These are phyloP conservation scores for Malaclemys terrapin DNA, from an alignment of 2,113 vertebrate species.

Conservation along the genomic window DNA sequence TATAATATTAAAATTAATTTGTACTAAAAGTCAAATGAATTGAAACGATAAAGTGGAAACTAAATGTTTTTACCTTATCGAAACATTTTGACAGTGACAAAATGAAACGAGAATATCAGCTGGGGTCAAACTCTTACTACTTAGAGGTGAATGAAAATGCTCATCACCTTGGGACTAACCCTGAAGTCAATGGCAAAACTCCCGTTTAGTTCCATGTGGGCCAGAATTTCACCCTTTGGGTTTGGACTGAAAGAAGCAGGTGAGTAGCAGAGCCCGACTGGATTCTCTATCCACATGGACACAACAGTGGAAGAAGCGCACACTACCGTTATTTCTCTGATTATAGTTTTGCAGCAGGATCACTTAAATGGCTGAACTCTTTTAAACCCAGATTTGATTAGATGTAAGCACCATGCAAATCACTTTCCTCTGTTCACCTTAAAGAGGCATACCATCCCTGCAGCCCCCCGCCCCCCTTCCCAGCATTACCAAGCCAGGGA, in stretches of 20 bases:
- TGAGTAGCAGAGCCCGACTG: not conserved
- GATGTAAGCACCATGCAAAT: not conserved
- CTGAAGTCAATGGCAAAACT: not conserved
- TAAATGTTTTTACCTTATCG: not conserved
- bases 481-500: not conserved
- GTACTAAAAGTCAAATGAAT: not conserved
- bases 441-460: constrained; percentile 12
- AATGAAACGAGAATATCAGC: not conserved
- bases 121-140: not conserved
- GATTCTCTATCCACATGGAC: not conserved
- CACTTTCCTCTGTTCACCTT: rapidly evolving
- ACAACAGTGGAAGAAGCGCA: not conserved
- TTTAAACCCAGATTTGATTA: not conserved
- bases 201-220: not conserved
- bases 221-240: not conserved
- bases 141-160: not conserved
- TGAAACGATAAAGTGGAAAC: not conserved
- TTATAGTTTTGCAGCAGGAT: not conserved
- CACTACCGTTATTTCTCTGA: not conserved
- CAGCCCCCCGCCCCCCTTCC: not conserved
- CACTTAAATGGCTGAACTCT: not conserved
- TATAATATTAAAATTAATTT: not conserved
- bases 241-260: not conserved
- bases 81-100: not conserved
- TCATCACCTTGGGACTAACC: not conserved